Conservation (phyloP, 2,888 invertebrate species). For the Eristalis arbustorum region DNA sequence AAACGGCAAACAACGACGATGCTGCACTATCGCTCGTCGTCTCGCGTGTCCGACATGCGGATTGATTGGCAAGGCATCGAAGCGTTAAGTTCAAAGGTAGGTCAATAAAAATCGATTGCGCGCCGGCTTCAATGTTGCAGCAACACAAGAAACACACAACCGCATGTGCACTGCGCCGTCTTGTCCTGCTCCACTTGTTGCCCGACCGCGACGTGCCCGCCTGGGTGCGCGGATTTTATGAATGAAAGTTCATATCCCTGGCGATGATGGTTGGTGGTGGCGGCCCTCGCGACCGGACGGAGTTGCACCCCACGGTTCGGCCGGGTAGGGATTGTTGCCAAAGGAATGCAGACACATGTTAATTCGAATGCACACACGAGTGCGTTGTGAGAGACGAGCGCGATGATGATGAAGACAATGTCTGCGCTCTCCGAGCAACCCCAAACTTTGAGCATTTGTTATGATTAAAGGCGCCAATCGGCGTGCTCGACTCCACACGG, state of each 20-base stretch:
- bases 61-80: slow-evolving; percentile 44
- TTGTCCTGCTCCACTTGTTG: background rate
- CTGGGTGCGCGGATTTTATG: slow-evolving; percentile 54
- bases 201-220: background rate
- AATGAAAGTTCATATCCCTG: slow-evolving; percentile 60
- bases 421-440: slow-evolving; percentile 47
- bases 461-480: slow-evolving; percentile 66
- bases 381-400: background rate
- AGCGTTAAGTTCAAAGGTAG: slow-evolving; percentile 55
- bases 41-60: background rate
- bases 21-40: background rate
- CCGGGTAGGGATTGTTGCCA: background rate
- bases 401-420: slow-evolving; percentile 9
- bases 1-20: background rate
- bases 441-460: slow-evolving; percentile 50
- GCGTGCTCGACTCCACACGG: slow-evolving; percentile 11
- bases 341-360: slow-evolving; percentile 65
- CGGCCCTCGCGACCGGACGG: background rate
- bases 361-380: slow-evolving; percentile 49
- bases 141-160: slow-evolving; percentile 43
- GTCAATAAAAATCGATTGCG: slow-evolving; percentile 29
- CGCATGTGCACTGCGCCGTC: background rate
- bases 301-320: background rate
- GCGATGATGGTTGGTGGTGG: background rate
- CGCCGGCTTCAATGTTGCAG: slow-evolving; percentile 54